Evolutionary conservation across 2,888 invertebrate species (phyloP), one percentile per base, ranked within the genome.

Genomic region (Zele albiditarsus): DNA sequence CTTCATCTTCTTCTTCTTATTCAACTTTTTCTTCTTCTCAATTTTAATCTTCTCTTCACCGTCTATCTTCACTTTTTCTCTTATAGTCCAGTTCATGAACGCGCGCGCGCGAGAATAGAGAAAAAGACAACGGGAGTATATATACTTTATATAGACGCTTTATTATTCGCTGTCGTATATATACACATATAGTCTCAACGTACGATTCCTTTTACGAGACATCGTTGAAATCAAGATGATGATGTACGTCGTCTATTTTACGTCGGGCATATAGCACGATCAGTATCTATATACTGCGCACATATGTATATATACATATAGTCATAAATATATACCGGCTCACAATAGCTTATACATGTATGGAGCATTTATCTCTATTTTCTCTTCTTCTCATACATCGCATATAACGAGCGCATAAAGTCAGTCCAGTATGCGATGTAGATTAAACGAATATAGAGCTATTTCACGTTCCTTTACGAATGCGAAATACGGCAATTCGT

Each of bases 241-340:
- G 70, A 73, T 73, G 38, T 49, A 67, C 42, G 73, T 67, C 67
- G 66, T 73, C 67, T 68, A 68, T 68, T 68, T 53, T 20, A 53
- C 53, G 53, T 8, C 20, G 6, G 20, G 8, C 53, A 53, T 53
- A 53, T 53, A 20, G 53, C 53, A 53, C 53, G 53, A 53, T 53
- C 53, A 53, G 20, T 20, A 53, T 53, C 53, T 53, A 53, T 20
- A 53, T 20, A 53, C 57, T 57, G 20, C 25, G 14, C 28, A 62
- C 28, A 31, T 28, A 62, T 31, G 6, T 57, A 8, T 20, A 5
- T 57, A 12, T 53, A 20, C 12, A 62, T 27, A 33, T 4, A 31
- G 8, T 38, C n/a, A 63, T 27, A 27, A 60, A 16, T 63, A 27
- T 63, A 33, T 33, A 31, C 4, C n/a, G 14, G 38, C 28, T 20